Evolutionary conservation across 1,140 invertebrate species (phyloP).

Genomic region (Drosophila trapezifrons): DNA sequence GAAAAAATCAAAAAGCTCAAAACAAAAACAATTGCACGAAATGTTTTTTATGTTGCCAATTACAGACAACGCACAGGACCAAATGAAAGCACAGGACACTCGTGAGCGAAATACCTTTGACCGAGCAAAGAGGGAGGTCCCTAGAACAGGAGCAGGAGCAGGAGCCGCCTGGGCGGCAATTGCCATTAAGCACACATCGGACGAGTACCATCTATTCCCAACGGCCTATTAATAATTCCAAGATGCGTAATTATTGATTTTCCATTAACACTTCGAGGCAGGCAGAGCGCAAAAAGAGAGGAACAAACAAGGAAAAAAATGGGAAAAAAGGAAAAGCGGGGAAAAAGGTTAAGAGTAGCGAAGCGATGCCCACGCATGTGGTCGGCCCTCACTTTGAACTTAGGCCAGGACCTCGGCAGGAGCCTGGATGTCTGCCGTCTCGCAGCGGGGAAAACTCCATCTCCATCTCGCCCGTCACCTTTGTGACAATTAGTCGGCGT

Average conservation of each 20-base stretch:
- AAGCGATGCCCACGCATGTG: constrained; percentile 59
- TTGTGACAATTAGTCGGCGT: constrained; percentile 78
- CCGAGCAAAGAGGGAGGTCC: background rate
- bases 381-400: constrained; percentile 71
- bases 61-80: constrained; percentile 48
- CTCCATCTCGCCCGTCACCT: constrained; percentile 61
- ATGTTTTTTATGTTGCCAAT: constrained; percentile 65
- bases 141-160: too few relatives aligned
- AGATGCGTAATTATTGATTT: constrained; percentile 83
- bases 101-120: constrained; percentile 30
- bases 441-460: constrained; percentile 65
- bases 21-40: constrained; percentile 59
- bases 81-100: constrained; percentile 26
- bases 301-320: constrained; percentile 25
- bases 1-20: constrained; percentile 37
- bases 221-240: constrained; percentile 76
- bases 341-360: constrained; percentile 38
- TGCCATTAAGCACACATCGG: constrained; percentile 33
- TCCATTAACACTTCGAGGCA: constrained; percentile 77
- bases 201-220: constrained; percentile 12
- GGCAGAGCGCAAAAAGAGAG: constrained; percentile 39
- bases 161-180: constrained; percentile 26
- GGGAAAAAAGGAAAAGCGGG: constrained; percentile 22
- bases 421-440: constrained; percentile 53
- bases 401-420: constrained; percentile 56